Percentiles rank a stretch among this genome's conserved stretches.
Evolutionary conservation across 2,797 vertebrate genomes (phyloP).

Genomic region (Enteromius mattozi): DNA sequence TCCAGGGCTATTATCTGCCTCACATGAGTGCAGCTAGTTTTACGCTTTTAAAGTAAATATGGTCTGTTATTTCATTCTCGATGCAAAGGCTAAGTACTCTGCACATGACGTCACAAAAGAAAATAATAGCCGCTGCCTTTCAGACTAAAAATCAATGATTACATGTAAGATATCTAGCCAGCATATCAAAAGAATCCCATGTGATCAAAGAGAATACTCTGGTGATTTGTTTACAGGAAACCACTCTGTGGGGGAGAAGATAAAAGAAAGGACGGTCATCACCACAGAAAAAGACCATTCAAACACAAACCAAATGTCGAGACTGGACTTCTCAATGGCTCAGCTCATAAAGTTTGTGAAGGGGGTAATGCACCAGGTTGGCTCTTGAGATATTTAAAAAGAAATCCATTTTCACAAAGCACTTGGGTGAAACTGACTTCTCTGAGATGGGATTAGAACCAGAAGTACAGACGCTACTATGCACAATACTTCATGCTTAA

Average conservation of each 20-base stretch:
- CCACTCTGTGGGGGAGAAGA: background rate
- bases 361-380: background rate
- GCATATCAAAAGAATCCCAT: background rate
- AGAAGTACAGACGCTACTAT: background rate
- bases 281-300: slow-evolving; percentile 15
- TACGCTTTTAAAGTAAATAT: slow-evolving; percentile 35
- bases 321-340: slow-evolving; percentile 22
- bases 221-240: slow-evolving; percentile 22
- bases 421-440: background rate
- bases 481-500: background rate
- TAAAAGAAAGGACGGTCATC: background rate
- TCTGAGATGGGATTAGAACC: background rate
- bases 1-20: slow-evolving; percentile 44
- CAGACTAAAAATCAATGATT: background rate
- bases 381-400: background rate
- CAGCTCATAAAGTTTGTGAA: slow-evolving; percentile 12
- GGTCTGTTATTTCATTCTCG: background rate
- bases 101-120: background rate
- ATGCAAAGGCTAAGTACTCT: background rate
- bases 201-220: slow-evolving; percentile 33
- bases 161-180: background rate
- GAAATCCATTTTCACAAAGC: background rate
- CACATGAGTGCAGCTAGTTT: slow-evolving; percentile 46
- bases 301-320: slow-evolving; percentile 8
- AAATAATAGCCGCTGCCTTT: slow-evolving; percentile 9